Evolutionary conservation across 35 echinoderm and acorn worm genomes (phyloP).

Genomic region (Eucidaris tribuloides): DNA sequence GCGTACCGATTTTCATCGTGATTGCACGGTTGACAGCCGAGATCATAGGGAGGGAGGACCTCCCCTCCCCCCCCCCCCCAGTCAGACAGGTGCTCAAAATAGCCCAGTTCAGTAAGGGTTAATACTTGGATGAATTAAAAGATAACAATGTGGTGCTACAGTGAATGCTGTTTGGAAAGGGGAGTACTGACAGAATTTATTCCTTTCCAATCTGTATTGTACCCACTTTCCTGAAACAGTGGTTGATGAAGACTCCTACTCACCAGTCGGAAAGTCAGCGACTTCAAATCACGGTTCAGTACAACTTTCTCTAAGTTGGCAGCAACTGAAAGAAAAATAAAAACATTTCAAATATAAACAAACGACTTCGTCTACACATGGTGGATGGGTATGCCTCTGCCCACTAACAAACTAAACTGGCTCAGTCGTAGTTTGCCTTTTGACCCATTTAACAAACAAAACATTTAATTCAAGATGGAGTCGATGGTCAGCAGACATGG

Average conservation of each 20-base stretch:
- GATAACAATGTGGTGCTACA: too few relatives aligned
- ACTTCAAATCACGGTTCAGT: slow-evolving; percentile 54
- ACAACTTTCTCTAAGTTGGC: slow-evolving; percentile 90
- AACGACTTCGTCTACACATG: neutral
- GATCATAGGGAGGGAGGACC: too few relatives aligned
- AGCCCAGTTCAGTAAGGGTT: too few relatives aligned
- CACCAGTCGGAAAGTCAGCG: slow-evolving; percentile 70
- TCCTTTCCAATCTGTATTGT: neutral
- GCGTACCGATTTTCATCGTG: too few relatives aligned
- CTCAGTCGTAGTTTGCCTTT: neutral
- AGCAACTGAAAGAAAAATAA: slow-evolving; percentile 60
- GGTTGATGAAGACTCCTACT: slow-evolving; percentile 1
- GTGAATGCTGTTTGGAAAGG: too few relatives aligned
- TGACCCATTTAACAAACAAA: neutral
- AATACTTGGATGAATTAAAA: too few relatives aligned
- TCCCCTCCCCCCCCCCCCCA: too few relatives aligned
- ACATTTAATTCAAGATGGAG: neutral
- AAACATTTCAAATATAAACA: neutral
- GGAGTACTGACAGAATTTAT: neutral
- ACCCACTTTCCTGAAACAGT: neutral
- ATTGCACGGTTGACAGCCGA: too few relatives aligned
- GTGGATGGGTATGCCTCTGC: neutral
- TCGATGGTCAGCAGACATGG: too few relatives aligned
- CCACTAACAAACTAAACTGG: neutral
- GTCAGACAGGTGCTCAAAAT: too few relatives aligned